Conservation (phyloP, 2,888 invertebrate genomes). For the Harpalus rubripes region DNA sequence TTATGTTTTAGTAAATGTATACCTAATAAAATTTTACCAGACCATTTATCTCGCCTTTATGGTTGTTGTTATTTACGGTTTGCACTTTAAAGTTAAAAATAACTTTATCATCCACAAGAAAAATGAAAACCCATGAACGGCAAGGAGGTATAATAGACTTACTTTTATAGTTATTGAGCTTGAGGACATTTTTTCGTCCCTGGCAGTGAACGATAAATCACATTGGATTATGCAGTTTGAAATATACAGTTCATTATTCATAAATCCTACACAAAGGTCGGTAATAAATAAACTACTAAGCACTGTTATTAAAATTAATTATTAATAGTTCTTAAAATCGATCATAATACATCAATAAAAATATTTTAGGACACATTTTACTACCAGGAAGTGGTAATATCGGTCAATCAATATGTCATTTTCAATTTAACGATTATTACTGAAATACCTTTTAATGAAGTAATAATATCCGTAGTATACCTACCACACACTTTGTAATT, state of each 20-base stretch:
- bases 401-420: background rate
- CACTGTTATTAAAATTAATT: slow-evolving; percentile 26
- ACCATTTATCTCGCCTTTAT: background rate
- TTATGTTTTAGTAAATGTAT: background rate
- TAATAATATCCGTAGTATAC: background rate
- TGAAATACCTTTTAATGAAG: background rate
- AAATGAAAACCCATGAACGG: background rate
- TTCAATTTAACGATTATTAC: background rate
- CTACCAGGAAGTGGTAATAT: slow-evolving; percentile 1
- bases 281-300: slow-evolving; percentile 31
- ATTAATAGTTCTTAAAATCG: slow-evolving; percentile 18
- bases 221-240: slow-evolving; percentile 11
- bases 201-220: slow-evolving; percentile 33
- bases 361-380: background rate
- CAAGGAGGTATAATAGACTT: slow-evolving; percentile 13
- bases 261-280: slow-evolving; percentile 30
- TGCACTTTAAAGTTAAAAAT: slow-evolving; percentile 4
- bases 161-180: slow-evolving; percentile 30
- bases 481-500: background rate
- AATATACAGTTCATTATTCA: slow-evolving; percentile 28
- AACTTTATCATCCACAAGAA: background rate
- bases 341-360: slow-evolving; percentile 6
- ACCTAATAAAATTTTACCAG: background rate
- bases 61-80: slow-evolving; percentile 2
- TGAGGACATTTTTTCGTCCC: slow-evolving; percentile 35